These are phyloP conservation scores for Cheilosia grossa DNA, from an alignment of 2,888 invertebrate species.

Conservation along the genomic window DNA sequence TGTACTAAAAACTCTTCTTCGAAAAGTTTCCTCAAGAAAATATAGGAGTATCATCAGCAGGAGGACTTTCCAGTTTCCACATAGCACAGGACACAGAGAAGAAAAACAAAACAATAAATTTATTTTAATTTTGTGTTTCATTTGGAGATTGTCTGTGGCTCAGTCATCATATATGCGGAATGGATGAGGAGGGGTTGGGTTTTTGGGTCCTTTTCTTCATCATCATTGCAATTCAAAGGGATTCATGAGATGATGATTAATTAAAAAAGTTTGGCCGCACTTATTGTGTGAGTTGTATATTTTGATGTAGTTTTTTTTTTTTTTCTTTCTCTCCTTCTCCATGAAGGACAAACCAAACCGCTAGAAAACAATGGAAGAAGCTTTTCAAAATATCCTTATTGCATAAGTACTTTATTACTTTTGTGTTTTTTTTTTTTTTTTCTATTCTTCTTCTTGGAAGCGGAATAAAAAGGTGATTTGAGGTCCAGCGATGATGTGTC, in stretches of 20 bases:
- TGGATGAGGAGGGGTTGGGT: neutral
- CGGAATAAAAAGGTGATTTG: constrained; percentile 25
- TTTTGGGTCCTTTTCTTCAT: neutral
- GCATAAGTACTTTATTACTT: constrained; percentile 51
- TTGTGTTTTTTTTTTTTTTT: constrained; percentile 12
- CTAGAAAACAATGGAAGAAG: constrained; percentile 14
- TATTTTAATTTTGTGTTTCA: constrained; percentile 63
- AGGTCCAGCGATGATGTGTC: constrained; percentile 14
- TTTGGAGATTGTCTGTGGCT: constrained; percentile 7
- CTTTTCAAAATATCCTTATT: constrained; percentile 48
- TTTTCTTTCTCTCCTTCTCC: neutral
- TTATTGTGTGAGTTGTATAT: constrained; percentile 52
- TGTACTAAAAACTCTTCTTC: constrained; percentile 20
- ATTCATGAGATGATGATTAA: constrained; percentile 70
- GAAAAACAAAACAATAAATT: constrained; percentile 66
- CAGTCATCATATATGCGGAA: constrained; percentile 19
- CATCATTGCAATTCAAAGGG: constrained; percentile 61
- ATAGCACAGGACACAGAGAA: constrained; percentile 10
- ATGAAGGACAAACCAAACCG: constrained; percentile 20
- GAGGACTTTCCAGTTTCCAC: constrained; percentile 1
- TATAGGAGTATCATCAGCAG: constrained; percentile 2
- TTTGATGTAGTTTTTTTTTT: neutral
- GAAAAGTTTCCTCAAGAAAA: constrained; percentile 44
- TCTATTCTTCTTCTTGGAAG: neutral
- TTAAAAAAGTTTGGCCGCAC: constrained; percentile 71